These are phyloP conservation scores for Phataginus tetradactyla DNA, from an alignment of 2,797 vertebrate genomes.

Conservation along the genomic window DNA sequence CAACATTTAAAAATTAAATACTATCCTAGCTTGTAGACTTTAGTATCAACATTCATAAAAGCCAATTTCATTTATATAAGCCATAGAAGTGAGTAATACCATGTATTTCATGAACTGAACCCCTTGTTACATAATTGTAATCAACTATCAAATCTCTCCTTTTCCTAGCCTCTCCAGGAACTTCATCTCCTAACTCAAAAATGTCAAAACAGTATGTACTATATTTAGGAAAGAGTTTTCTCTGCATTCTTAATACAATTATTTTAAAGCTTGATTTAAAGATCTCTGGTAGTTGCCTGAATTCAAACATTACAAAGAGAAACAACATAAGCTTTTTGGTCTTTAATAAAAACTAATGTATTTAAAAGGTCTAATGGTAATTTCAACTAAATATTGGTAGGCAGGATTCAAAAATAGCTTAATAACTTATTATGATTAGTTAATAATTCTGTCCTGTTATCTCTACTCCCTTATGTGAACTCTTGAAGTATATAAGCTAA, in stretches of 20 bases:
- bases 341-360: neutral
- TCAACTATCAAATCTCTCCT: neutral
- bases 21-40: neutral
- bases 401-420: neutral
- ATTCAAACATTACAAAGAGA: neutral
- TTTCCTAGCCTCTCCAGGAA: neutral
- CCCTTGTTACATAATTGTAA: neutral
- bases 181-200: neutral
- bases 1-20: neutral
- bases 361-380: neutral
- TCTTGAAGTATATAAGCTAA: neutral
- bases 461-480: neutral
- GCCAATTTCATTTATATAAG: neutral
- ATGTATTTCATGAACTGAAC: neutral
- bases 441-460: neutral
- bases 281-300: neutral
- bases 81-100: neutral
- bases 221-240: neutral
- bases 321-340: neutral
- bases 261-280: slow-evolving; percentile 38
- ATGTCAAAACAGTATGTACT: neutral
- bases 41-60: neutral
- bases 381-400: neutral
- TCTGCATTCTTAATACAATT: neutral
- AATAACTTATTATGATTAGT: neutral